A percentile compares a stretch with the other conserved stretches of the same genome.
phyloP scores from a whole-genome alignment of 2,888 invertebrate species.

The Asteroscopus sphinx region DNA sequence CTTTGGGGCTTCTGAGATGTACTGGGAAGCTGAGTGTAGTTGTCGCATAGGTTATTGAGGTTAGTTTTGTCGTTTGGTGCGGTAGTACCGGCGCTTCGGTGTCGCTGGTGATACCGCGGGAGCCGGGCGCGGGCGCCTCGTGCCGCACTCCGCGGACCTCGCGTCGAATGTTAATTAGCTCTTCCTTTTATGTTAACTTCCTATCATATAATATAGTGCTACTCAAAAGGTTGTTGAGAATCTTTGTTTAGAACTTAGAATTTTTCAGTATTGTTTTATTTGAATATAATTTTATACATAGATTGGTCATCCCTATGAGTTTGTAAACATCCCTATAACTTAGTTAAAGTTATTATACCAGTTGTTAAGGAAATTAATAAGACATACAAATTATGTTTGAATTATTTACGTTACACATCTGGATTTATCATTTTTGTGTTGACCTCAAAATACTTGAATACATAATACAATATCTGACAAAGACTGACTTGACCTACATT shows the following conservation, averaged over 20 bases:
- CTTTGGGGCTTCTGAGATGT: conserved; percentile 21
- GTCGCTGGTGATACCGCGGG: conserved; percentile 59
- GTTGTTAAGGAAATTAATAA: neutral
- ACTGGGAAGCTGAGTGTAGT: conserved; percentile 11
- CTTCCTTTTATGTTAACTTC: conserved; percentile 83
- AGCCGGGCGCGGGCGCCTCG: conserved; percentile 71
- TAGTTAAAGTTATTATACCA: neutral
- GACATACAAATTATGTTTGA: no score
- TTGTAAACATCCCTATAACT: neutral
- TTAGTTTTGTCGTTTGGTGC: conserved; percentile 47
- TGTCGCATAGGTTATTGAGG: conserved; percentile 21
- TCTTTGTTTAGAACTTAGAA: conserved; percentile 43
- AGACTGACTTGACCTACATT: conserved; percentile 73
- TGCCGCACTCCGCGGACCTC: conserved; percentile 75
- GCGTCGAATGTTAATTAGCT: conserved; percentile 86
- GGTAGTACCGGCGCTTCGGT: conserved; percentile 53
- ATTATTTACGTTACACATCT: neutral
- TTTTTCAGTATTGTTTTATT: conserved; percentile 11
- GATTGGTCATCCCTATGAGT: neutral
- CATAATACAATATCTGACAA: conserved; percentile 66
- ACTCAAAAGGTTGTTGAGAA: conserved; percentile 42
- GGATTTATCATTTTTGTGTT: conserved; percentile 55
- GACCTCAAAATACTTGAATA: conserved; percentile 69
- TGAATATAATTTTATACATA: neutral
- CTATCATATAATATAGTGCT: conserved; percentile 69